phyloP scores from a whole-genome alignment of 2,888 invertebrate species.

The Ophion slaviceki region DNA sequence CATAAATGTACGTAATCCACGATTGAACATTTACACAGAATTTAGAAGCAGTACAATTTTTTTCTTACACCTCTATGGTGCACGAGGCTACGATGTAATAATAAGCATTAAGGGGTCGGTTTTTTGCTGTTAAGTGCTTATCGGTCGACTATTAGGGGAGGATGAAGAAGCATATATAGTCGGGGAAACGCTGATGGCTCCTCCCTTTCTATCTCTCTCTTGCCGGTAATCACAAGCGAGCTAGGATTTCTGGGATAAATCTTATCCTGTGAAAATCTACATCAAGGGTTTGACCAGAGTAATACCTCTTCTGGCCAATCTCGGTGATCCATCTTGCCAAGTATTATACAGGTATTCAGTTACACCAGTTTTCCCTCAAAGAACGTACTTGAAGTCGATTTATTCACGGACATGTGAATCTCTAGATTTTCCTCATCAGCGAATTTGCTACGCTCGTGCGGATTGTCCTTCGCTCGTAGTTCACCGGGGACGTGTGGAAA shows the following conservation, averaged over 20 bases:
- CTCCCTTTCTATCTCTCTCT: neutral
- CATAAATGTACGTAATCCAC: too few relatives aligned
- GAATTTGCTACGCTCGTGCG: constrained; percentile 51
- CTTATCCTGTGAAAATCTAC: constrained; percentile 38
- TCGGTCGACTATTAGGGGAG: neutral
- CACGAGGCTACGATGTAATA: too few relatives aligned
- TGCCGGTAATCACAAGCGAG: constrained; percentile 34
- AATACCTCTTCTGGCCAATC: constrained; percentile 42
- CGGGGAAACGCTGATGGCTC: constrained; percentile 26
- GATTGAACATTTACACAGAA: too few relatives aligned
- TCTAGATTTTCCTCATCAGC: constrained; percentile 52
- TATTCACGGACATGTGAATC: constrained; percentile 33
- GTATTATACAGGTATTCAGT: neutral
- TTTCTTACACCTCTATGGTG: too few relatives aligned
- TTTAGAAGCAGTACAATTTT: too few relatives aligned
- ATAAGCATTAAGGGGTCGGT: neutral
- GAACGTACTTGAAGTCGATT: constrained; percentile 28
- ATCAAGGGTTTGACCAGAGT: constrained; percentile 48
- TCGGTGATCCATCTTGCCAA: constrained; percentile 7
- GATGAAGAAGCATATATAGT: constrained; percentile 12
- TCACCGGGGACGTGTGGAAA: constrained; percentile 8
- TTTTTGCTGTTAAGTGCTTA: neutral
- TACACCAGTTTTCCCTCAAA: neutral
- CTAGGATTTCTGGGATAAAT: constrained; percentile 22
- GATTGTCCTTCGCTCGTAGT: constrained; percentile 15